Conservation (phyloP, 2,888 invertebrate genomes). For the Stenichneumon culpator region DNA sequence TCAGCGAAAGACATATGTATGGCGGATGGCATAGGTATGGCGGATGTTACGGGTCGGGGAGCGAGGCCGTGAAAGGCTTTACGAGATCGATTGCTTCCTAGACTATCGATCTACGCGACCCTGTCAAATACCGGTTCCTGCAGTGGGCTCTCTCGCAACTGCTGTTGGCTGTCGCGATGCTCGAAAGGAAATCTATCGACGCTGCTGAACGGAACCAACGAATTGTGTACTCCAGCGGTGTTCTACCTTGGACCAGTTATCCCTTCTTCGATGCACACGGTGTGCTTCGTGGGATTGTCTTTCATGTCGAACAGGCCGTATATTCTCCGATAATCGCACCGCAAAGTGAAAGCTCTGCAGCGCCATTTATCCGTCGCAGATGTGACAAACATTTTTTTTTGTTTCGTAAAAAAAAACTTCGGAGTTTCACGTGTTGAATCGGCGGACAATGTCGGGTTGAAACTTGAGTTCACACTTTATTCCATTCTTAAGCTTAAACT, state of each 20-base stretch:
- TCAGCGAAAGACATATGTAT: slow-evolving; percentile 6
- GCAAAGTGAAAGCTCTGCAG: background rate
- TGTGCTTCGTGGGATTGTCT: slow-evolving; percentile 4
- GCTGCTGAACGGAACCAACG: slow-evolving; percentile 14
- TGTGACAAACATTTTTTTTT: background rate
- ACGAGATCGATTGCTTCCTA: slow-evolving; percentile 49
- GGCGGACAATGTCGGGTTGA: background rate
- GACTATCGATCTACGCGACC: slow-evolving; percentile 43
- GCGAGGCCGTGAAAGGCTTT: slow-evolving; percentile 54
- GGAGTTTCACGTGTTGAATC: background rate
- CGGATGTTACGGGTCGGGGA: slow-evolving; percentile 19
- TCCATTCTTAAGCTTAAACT: too few relatives aligned
- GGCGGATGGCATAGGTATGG: slow-evolving; percentile 29
- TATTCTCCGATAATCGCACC: background rate
- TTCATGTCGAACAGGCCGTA: background rate
- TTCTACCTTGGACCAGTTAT: slow-evolving; percentile 41
- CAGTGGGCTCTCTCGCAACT: background rate
- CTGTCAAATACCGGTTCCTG: slow-evolving; percentile 47
- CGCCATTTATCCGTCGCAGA: background rate
- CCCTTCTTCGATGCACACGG: slow-evolving; percentile 5
- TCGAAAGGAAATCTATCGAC: slow-evolving; percentile 40
- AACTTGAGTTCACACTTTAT: too few relatives aligned
- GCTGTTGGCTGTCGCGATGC: slow-evolving; percentile 10
- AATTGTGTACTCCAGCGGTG: slow-evolving; percentile 21
- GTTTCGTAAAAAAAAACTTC: background rate